A percentile compares a stretch with the other conserved stretches of the same genome.
Conservation (phyloP, 2,113 vertebrate species). For the Nesospiza acunhae region DNA sequence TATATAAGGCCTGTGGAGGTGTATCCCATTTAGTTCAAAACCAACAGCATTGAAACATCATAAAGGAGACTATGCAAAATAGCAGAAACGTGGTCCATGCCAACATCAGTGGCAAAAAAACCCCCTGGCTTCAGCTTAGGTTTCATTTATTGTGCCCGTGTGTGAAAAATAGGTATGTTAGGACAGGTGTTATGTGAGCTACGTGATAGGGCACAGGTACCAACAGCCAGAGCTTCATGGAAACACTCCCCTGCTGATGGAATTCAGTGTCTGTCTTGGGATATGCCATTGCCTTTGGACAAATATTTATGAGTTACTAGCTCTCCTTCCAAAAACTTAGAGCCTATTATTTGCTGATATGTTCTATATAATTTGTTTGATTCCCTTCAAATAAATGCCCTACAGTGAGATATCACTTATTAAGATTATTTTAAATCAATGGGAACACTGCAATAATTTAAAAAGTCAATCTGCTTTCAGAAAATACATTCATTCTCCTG, state of each 20-base stretch:
- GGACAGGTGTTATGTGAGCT: background rate
- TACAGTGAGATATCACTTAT: background rate
- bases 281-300: background rate
- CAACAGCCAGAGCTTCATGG: background rate
- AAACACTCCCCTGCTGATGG: background rate
- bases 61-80: accelerated
- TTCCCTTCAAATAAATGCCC: background rate
- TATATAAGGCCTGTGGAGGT: background rate
- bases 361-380: background rate
- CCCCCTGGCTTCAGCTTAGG: background rate
- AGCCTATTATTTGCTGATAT: background rate
- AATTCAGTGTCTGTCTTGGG: background rate
- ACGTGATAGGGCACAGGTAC: background rate
- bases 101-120: background rate
- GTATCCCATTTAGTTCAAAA: background rate
- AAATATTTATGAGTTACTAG: background rate
- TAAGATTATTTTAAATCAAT: background rate
- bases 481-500: background rate
- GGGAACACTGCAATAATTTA: background rate
- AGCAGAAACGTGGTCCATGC: background rate
- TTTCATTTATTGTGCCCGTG: background rate
- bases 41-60: background rate
- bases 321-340: background rate
- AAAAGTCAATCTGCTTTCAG: background rate
- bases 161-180: background rate